phyloP scores from a whole-genome alignment of 2,113 vertebrate species.

The Tichodroma muraria region DNA sequence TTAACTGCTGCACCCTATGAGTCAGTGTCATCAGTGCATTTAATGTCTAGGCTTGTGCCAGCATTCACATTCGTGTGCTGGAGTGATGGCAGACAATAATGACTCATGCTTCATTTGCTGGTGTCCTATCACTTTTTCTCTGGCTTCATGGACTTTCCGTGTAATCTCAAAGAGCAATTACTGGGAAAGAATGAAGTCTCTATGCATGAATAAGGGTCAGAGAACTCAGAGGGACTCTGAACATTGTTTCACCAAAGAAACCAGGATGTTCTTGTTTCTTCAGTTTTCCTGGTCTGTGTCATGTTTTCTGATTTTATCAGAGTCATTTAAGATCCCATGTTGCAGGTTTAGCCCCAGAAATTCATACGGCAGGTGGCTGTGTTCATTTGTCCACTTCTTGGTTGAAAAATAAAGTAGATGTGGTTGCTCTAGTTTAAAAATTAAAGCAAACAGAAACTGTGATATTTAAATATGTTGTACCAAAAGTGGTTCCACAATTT shows the following conservation, averaged over 20 bases:
- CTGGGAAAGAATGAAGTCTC: neutral
- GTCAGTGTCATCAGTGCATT: conserved; percentile 41
- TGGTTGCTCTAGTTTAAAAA: neutral
- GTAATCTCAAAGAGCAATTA: conserved; percentile 32
- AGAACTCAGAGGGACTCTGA: neutral
- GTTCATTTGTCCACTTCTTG: neutral
- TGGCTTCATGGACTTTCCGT: neutral
- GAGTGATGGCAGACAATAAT: conserved; percentile 47
- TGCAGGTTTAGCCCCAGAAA: neutral
- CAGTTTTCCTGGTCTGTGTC: neutral
- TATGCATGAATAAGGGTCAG: neutral
- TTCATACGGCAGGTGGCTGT: neutral
- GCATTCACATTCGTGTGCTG: neutral
- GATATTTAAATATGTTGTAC: neutral
- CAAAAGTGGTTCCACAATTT: neutral
- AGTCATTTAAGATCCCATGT: neutral
- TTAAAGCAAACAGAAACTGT: neutral
- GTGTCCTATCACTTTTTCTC: neutral
- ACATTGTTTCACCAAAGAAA: neutral
- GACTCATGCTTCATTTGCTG: conserved; percentile 53
- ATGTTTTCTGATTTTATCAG: neutral
- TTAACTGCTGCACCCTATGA: conserved; percentile 43
- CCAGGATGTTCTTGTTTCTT: neutral
- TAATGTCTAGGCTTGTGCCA: conserved; percentile 30
- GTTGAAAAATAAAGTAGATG: neutral